Evolutionary conservation across 2,888 invertebrate species (phyloP).

Genomic region (Hypena proboscidalis): DNA sequence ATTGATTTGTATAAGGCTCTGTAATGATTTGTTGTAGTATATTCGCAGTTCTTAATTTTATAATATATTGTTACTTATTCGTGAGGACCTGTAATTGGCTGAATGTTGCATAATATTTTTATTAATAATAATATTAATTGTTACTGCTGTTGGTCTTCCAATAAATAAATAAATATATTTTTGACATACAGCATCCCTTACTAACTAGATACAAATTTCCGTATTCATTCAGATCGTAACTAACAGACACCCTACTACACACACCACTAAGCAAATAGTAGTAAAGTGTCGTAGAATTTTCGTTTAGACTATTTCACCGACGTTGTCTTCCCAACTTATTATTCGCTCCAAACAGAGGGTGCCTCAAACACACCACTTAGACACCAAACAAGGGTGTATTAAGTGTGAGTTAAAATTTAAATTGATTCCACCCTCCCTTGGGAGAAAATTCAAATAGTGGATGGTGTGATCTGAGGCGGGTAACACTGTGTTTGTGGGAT

Average conservation of each 20-base stretch:
- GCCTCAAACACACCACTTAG: constrained; percentile 84
- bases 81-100: too few relatives aligned
- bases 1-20: too few relatives aligned
- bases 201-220: neutral
- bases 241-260: constrained; percentile 5
- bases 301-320: constrained; percentile 45
- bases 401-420: constrained; percentile 85
- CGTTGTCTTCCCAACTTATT: constrained; percentile 81
- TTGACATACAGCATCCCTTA: too few relatives aligned
- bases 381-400: constrained; percentile 85
- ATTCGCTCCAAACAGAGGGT: constrained; percentile 81
- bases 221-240: constrained; percentile 4
- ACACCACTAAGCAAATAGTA: constrained; percentile 25
- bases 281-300: constrained; percentile 50
- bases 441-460: constrained; percentile 83
- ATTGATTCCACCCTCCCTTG: constrained; percentile 81
- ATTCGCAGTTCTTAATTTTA: too few relatives aligned
- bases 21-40: too few relatives aligned
- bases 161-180: too few relatives aligned
- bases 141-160: too few relatives aligned
- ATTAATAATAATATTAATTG: too few relatives aligned
- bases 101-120: too few relatives aligned
- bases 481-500: constrained; percentile 78
- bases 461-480: constrained; percentile 80
- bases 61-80: too few relatives aligned